Evolutionary conservation across 2,888 invertebrate species (phyloP).

Genomic region (Nephrotoma appendiculata): DNA sequence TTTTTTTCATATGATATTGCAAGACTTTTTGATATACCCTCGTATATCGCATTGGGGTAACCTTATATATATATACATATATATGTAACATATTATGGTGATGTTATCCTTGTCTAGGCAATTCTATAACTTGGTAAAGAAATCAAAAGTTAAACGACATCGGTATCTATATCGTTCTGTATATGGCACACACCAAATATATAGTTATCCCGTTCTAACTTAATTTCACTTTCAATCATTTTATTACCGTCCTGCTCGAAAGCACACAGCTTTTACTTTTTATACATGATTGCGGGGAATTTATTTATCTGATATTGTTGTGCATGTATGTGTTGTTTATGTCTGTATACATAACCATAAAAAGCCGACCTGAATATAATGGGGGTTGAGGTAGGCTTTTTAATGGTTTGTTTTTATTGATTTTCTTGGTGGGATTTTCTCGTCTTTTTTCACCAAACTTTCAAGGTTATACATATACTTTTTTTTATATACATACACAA

Average conservation of each 20-base stretch:
- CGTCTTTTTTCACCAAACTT: background rate
- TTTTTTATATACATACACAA: background rate
- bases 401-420: constrained; percentile 4
- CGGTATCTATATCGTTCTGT: background rate
- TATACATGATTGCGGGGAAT: background rate
- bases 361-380: background rate
- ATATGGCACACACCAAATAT: background rate
- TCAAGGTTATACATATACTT: background rate
- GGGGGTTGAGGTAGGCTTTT: constrained; percentile 2
- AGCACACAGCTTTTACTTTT: background rate
- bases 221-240: background rate
- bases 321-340: background rate
- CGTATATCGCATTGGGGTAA: background rate
- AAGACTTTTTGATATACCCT: no score
- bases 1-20: no score
- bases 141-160: background rate
- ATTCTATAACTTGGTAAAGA: background rate
- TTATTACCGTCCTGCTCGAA: background rate
- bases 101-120: background rate
- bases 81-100: background rate
- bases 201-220: background rate
- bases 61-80: background rate
- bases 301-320: background rate
- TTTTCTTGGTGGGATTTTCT: background rate
- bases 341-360: background rate